Evolutionary conservation across 2,797 vertebrate genomes (phyloP).

Genomic region (Myripristis jacobus): DNA sequence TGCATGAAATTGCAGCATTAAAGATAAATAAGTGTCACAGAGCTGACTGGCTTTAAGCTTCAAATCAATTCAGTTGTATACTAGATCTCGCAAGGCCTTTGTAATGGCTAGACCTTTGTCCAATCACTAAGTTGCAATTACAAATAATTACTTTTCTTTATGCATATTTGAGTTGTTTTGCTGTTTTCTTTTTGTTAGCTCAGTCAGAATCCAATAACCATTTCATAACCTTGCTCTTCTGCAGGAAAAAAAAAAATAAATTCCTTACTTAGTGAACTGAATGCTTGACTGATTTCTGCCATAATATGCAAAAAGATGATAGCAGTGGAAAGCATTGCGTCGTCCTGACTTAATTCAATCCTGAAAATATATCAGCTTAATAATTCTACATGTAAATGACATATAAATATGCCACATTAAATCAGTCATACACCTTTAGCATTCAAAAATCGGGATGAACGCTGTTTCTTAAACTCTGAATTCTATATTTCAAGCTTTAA

Average conservation of each 20-base stretch:
- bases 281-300: constrained; percentile 26
- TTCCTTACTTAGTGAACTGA: constrained; percentile 28
- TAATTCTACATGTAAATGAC: constrained; percentile 22
- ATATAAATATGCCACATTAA: background rate
- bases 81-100: constrained; percentile 16
- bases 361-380: background rate
- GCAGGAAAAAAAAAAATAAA: constrained; percentile 28
- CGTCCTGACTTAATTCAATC: background rate
- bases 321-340: background rate
- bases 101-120: background rate
- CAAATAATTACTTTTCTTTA: constrained; percentile 18
- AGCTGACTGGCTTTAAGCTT: constrained; percentile 8
- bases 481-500: constrained; percentile 1
- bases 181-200: constrained; percentile 1
- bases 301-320: constrained; percentile 6
- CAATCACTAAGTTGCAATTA: constrained; percentile 3
- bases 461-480: background rate
- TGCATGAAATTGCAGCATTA: constrained; percentile 38
- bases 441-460: background rate
- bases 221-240: constrained; percentile 13
- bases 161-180: constrained; percentile 13
- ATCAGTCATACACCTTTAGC: background rate
- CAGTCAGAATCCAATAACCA: constrained; percentile 15
- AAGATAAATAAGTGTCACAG: constrained; percentile 22
- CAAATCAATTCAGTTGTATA: background rate